A percentile compares a stretch with the other conserved stretches of the same genome.
Evolutionary conservation across 2,797 vertebrate species (phyloP).

Genomic region (Gobio occitaniae): DNA sequence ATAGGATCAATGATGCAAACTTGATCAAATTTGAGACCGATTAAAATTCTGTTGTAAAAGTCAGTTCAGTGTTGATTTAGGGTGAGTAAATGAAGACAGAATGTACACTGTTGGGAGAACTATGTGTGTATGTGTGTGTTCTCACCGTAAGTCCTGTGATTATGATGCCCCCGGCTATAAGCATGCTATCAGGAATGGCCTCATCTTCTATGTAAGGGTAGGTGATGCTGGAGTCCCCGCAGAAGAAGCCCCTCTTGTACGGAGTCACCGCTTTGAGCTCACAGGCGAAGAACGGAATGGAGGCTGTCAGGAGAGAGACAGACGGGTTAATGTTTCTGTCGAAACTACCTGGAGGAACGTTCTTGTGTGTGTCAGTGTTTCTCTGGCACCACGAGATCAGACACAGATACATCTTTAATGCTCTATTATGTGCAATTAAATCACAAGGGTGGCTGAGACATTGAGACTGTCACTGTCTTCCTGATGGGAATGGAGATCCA

Average conservation of each 20-base stretch:
- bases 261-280: conserved; percentile 79
- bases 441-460: conserved; percentile 24
- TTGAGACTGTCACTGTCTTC: conserved; percentile 63
- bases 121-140: conserved; percentile 19
- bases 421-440: conserved; percentile 46
- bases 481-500: conserved; percentile 65
- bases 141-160: conserved; percentile 80
- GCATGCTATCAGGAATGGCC: conserved; percentile 75
- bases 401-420: conserved; percentile 9
- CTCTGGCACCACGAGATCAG: conserved; percentile 44
- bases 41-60: neutral
- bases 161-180: conserved; percentile 78
- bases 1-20: no score
- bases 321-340: conserved; percentile 16
- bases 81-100: neutral
- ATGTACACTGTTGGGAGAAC: neutral
- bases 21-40: neutral
- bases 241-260: conserved; percentile 81
- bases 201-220: conserved; percentile 74
- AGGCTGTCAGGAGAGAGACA: conserved; percentile 71
- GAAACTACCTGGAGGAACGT: conserved; percentile 47
- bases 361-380: conserved; percentile 45
- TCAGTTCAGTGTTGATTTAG: neutral
- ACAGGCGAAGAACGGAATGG: conserved; percentile 83
- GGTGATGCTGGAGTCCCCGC: conserved; percentile 80